Base-by-base conservation (phyloP, 2,113 vertebrate genomes). In the Spea bombifrons region DNA sequence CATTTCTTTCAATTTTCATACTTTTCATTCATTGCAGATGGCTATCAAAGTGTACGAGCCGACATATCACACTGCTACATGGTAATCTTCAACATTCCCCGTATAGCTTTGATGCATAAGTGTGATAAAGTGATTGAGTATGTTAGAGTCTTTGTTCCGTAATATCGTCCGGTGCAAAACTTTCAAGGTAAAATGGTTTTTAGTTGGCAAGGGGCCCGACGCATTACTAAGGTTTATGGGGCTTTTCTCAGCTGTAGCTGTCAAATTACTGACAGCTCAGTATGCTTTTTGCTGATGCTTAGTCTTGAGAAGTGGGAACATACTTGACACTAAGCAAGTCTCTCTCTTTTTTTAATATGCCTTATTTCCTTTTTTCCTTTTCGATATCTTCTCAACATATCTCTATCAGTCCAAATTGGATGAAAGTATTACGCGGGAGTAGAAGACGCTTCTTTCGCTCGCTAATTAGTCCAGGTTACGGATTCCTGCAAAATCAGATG, bases 201-300 rank as follows among this genome's bases (percentile, higher is more conserved):
- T 49, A 67, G 75, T 81, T 86, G 85, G 87, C 87, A 77, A 16
- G 70, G 59, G 49, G 66, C 78, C 80, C 83, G 71, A 8, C 2
- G 53, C 48, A 66, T 83, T 81, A 15, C 43, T 81, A 78, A 80
- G 83, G 43, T 85, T 52, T 66, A 5, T 12, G 68, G 75, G 73
- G 73, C 83, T 85, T 81, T 83, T 77, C 84, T 71, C 48, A 85
- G 80, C 84, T 86, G 83, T 80, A 48, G 83, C 83, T 88, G 84
- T 69, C 50, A 81, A 47, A 76, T 10, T 48, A 84, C 81, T 84
- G 78, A 81, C 83, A 85, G 75, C 7, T 82, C 67, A n/a, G 59
- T 0, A 8, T 30, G 72, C 50, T 69, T 83, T 16, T 84, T 16
- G 57, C 71, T 70, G 84, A 85, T 57, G 75, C 16, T 15, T 66